phyloP scores from a whole-genome alignment of 1,140 invertebrate genomes.

The Nasonia giraulti region DNA sequence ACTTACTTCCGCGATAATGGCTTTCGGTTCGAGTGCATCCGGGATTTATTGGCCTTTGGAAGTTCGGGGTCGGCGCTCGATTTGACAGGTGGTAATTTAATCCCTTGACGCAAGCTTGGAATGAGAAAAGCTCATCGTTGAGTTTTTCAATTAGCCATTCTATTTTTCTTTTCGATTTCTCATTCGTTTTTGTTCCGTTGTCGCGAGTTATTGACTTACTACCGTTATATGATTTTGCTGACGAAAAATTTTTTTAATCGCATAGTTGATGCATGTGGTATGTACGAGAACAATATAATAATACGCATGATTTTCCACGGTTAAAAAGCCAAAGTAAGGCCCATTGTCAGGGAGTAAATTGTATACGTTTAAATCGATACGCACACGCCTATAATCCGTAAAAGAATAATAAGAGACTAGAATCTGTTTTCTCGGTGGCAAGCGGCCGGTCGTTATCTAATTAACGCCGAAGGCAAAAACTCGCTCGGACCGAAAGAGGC shows the following conservation, averaged over 20 bases:
- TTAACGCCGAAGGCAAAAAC: background rate
- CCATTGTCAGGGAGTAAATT: background rate
- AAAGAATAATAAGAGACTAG: background rate
- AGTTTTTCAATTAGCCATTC: conserved; percentile 30
- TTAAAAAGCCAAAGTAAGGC: background rate
- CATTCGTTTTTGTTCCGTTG: background rate
- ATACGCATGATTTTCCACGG: too few relatives aligned
- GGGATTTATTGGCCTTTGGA: conserved; percentile 35
- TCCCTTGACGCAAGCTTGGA: background rate
- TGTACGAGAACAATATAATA: too few relatives aligned
- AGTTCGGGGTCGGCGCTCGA: conserved; percentile 14
- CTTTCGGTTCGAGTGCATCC: conserved; percentile 35
- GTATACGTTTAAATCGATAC: background rate
- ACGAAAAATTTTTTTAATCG: too few relatives aligned
- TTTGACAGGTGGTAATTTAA: conserved; percentile 40
- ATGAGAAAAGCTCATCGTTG: conserved; percentile 18
- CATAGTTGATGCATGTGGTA: too few relatives aligned
- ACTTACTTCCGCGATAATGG: conserved; percentile 30
- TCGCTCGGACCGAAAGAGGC: background rate
- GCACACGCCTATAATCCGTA: background rate
- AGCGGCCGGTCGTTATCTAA: background rate
- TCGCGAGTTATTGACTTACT: background rate
- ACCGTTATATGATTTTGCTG: background rate
- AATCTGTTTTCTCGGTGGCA: background rate
- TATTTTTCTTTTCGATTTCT: background rate